These are phyloP conservation scores for Drosophila equinoxialis DNA, from an alignment of 1,140 invertebrate species.

Conservation along the genomic window DNA sequence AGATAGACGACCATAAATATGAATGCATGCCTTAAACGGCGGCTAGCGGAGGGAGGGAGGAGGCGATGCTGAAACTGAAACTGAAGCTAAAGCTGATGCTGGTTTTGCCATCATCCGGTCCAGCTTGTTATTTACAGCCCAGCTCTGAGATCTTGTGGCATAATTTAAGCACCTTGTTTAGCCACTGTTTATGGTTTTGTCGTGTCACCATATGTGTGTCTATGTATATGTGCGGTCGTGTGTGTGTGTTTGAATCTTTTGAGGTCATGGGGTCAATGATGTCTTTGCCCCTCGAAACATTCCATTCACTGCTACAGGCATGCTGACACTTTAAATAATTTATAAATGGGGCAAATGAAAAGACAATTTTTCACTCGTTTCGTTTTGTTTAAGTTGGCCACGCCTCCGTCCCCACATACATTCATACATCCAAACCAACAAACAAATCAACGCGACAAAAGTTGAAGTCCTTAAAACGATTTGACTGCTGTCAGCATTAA, in stretches of 20 bases:
- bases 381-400: constrained; percentile 29
- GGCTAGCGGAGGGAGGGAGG: neutral
- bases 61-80: neutral
- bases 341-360: constrained; percentile 77
- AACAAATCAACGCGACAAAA: constrained; percentile 72
- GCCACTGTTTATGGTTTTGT: constrained; percentile 78
- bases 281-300: constrained; percentile 35
- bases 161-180: constrained; percentile 81
- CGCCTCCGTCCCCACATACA: constrained; percentile 1
- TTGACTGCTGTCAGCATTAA: constrained; percentile 71
- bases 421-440: constrained; percentile 58
- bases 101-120: constrained; percentile 23
- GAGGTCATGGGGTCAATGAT: constrained; percentile 77
- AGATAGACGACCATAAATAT: constrained; percentile 72
- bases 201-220: constrained; percentile 65
- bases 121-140: constrained; percentile 75
- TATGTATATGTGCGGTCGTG: constrained; percentile 20
- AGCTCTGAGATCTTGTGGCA: constrained; percentile 77
- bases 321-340: constrained; percentile 76
- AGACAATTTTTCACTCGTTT: constrained; percentile 48
- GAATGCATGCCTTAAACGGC: constrained; percentile 50
- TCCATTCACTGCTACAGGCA: constrained; percentile 49
- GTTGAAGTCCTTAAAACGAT: constrained; percentile 58
- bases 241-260: constrained; percentile 50
- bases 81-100: neutral